phyloP scores from a whole-genome alignment of 2,113 vertebrate species.

The Sylvilagus bachmani region DNA sequence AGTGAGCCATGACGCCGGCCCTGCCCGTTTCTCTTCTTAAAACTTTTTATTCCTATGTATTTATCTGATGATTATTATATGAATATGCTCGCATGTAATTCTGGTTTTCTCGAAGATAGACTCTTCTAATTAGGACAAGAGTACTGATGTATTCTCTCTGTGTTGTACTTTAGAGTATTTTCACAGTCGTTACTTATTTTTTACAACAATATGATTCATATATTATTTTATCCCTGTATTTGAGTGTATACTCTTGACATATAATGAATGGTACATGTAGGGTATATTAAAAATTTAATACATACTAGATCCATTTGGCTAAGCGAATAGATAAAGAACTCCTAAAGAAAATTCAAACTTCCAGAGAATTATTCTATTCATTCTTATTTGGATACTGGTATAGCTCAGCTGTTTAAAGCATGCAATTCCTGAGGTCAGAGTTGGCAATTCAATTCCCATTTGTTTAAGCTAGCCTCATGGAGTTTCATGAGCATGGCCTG shows the following conservation, averaged over 20 bases:
- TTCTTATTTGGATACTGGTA: slow-evolving; percentile 49
- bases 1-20: too few species aligned
- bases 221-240: slow-evolving; percentile 40
- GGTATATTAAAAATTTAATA: slow-evolving; percentile 40
- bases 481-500: slow-evolving; percentile 56
- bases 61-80: not conserved
- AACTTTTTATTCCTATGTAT: not conserved
- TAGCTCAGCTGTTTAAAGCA: slow-evolving; percentile 54
- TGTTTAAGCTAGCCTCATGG: slow-evolving; percentile 69
- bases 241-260: slow-evolving; percentile 9
- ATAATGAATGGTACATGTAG: not conserved
- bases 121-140: slow-evolving; percentile 38
- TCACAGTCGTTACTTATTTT: not conserved
- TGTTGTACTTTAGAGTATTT: slow-evolving; percentile 19
- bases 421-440: slow-evolving; percentile 66
- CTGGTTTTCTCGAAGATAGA: not conserved
- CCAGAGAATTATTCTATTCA: slow-evolving; percentile 53
- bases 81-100: not conserved
- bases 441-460: slow-evolving; percentile 65
- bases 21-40: not conserved
- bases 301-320: slow-evolving; percentile 12
- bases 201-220: not conserved
- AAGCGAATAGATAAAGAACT: slow-evolving; percentile 13
- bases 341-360: slow-evolving; percentile 54
- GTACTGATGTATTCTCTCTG: not conserved